Evolutionary conservation across 2,888 invertebrate genomes (phyloP).

Genomic region (Patella pellucida): DNA sequence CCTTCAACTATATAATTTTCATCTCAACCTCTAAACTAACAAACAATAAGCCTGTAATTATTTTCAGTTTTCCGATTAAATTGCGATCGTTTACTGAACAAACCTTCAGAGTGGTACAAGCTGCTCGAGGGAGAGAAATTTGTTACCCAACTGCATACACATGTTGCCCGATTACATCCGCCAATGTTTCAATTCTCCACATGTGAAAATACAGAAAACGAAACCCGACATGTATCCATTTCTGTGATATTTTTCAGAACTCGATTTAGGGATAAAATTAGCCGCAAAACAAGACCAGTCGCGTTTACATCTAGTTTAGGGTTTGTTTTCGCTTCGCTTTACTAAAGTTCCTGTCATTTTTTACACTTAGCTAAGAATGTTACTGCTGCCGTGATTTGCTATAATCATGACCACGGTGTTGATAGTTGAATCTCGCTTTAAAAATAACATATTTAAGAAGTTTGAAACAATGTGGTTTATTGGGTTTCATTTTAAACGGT

Average conservation of each 20-base stretch:
- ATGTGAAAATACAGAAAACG: background rate
- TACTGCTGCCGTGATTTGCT: background rate
- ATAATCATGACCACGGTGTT: background rate
- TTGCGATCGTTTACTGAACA: too few species aligned
- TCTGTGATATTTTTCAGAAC: background rate
- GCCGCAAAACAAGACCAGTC: background rate
- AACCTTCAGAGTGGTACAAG: too few species aligned
- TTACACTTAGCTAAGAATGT: constrained; percentile 6
- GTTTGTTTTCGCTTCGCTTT: constrained; percentile 2
- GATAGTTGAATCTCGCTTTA: background rate
- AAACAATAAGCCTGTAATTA: too few species aligned
- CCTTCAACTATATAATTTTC: too few species aligned
- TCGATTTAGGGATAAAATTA: constrained; percentile 3
- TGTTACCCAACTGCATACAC: constrained; percentile 11
- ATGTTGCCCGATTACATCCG: background rate
- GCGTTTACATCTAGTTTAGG: constrained; percentile 8
- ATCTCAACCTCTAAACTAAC: too few species aligned
- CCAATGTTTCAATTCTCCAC: background rate
- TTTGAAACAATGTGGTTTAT: background rate
- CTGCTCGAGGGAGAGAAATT: background rate
- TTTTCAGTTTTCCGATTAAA: too few species aligned
- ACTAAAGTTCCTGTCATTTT: constrained; percentile 1
- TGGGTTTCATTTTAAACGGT: background rate
- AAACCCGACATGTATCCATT: constrained; percentile 10
- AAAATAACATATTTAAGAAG: background rate